Evolutionary conservation across 2,888 invertebrate genomes (phyloP), one percentile per base, ranked within the genome.

Genomic region (Ceriagrion tenellum): DNA sequence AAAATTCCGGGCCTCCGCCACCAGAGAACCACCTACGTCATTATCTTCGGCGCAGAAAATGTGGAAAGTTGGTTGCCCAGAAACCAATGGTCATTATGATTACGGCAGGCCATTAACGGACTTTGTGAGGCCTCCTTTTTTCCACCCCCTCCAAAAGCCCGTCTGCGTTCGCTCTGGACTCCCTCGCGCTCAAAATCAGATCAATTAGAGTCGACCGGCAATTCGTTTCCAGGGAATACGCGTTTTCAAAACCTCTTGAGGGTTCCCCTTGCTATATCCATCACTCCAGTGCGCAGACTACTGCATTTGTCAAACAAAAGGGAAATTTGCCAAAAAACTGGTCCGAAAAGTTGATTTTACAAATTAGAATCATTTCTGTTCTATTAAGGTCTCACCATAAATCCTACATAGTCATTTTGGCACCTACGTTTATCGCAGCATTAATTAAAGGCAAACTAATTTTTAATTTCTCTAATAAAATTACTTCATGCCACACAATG

Each of bases 51-150:
- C 81, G 26, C 81, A 18, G 81, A 81, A 59, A 35, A 81, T 81
- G 81, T 81, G 81, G 81, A 35, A 81, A 81, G 81, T 81, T 81
- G 81, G 81, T 81, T 35, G 30, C 81, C 81, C 81, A 81, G 81
- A 81, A 81, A 81, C 81, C 81, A 81, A 81, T 81, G 81, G 81
- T 81, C 81, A 81, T 81, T 30, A 81, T 81, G 81, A 81, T 81
- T 81, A 81, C 81, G 81, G 69, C n/a, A 69, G 30, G 81, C 81
- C 81, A 81, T 81, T 81, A 81, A 35, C 81, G 81, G 81, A 35
- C 81, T 81, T 69, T 23, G 69, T 8, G 23, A 8, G 12, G 18
- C 10, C 26, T 35, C 35, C 30, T 81, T 69, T 35, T 35, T 35
- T 81, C 35, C 81, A 13, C 81, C n/a, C 69, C 69, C 69, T 69